Conservation (phyloP, 92 coral and sea anemone genomes). For the Galaxea fascicularis region DNA sequence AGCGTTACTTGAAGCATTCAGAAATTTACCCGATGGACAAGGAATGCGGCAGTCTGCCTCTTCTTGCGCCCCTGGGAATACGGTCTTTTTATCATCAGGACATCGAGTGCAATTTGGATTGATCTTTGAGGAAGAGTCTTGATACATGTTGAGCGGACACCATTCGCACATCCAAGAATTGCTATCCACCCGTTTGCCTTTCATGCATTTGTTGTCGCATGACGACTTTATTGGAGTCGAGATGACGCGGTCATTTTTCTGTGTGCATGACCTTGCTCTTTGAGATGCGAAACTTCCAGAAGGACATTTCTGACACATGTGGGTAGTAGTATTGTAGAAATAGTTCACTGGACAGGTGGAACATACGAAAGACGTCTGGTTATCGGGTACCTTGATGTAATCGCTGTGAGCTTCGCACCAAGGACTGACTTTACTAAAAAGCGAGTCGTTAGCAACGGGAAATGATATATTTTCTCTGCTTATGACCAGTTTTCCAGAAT, state of each 20-base stretch:
- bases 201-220: conserved; percentile 61
- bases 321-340: conserved; percentile 37
- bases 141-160: conserved; percentile 70
- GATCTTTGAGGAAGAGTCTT: conserved; percentile 45
- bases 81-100: conserved; percentile 62
- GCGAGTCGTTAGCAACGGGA: conserved; percentile 12
- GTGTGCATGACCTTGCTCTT: conserved; percentile 47
- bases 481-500: neutral
- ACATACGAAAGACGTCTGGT: conserved; percentile 51
- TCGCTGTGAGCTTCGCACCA: conserved; percentile 39
- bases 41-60: conserved; percentile 60
- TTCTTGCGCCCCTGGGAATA: conserved; percentile 57
- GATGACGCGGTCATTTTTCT: neutral
- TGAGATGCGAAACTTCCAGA: conserved; percentile 51
- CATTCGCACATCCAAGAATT: conserved; percentile 69
- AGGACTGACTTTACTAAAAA: neutral
- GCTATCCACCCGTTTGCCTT: conserved; percentile 57
- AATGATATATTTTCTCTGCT: conserved; percentile 14
- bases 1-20: conserved; percentile 8
- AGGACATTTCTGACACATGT: conserved; percentile 67
- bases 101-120: conserved; percentile 65
- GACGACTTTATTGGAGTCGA: conserved; percentile 3
- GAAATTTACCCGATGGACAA: conserved; percentile 67
- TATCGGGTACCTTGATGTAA: conserved; percentile 31
- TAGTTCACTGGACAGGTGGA: conserved; percentile 73